Conservation (phyloP, 2,113 vertebrate genomes). For the Carollia perspicillata region DNA sequence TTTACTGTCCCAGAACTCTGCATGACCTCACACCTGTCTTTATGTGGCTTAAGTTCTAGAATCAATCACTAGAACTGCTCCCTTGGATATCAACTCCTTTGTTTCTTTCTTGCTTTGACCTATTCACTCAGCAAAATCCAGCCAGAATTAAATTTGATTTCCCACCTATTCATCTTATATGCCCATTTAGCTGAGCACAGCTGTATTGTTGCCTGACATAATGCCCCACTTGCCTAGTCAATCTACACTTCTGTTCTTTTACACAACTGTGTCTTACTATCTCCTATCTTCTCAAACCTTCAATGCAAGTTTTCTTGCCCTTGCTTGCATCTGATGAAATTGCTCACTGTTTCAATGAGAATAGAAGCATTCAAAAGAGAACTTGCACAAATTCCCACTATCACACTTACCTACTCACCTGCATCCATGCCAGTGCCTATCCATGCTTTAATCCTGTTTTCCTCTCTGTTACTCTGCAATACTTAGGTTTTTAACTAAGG, state of each 20-base stretch:
- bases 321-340: not conserved
- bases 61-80: not conserved
- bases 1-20: not conserved
- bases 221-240: not conserved
- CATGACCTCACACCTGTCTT: not conserved
- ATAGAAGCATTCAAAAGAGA: not conserved
- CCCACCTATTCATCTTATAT: not conserved
- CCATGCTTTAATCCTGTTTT: not conserved
- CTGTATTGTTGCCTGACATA: not conserved
- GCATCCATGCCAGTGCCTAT: not conserved
- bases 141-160: not conserved
- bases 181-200: not conserved
- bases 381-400: not conserved
- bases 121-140: slow-evolving; percentile 16
- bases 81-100: not conserved
- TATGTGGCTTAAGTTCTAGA: not conserved
- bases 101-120: not conserved
- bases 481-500: not conserved
- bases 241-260: not conserved
- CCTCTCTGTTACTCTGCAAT: not conserved
- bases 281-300: not conserved
- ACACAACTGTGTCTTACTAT: not conserved
- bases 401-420: not conserved
- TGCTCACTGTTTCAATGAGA: not conserved
- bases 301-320: not conserved